These are phyloP conservation scores for Chrysogorgia sp. DNA, from an alignment of 92 coral and sea anemone species.

Conservation along the genomic window DNA sequence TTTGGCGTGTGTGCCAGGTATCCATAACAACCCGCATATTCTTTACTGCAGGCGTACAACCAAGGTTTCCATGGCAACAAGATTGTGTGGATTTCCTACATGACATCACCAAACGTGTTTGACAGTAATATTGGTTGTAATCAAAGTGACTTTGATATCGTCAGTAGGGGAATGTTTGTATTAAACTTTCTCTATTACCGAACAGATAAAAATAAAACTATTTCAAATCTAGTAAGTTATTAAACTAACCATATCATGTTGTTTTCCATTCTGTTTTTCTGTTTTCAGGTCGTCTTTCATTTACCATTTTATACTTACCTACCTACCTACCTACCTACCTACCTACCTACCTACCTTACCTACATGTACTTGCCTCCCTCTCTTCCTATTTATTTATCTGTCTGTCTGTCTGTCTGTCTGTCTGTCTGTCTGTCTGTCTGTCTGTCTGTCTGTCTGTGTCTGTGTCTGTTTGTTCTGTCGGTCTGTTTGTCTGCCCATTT, in stretches of 20 bases:
- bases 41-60: conserved; percentile 17
- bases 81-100: conserved; percentile 32
- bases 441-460: not conserved
- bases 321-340: no score
- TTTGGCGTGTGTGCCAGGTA: no score
- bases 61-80: conserved; percentile 22
- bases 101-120: not conserved
- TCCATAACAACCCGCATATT: no score
- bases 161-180: conserved; percentile 19
- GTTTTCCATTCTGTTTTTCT: not conserved
- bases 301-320: not conserved
- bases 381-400: no score
- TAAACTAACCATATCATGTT: not conserved
- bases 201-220: conserved; percentile 15
- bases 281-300: not conserved
- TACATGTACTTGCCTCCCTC: no score
- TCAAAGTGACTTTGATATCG: not conserved
- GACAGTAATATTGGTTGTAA: not conserved
- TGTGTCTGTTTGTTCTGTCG: not conserved
- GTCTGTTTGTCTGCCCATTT: not conserved
- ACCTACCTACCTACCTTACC: no score
- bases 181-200: conserved; percentile 6
- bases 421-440: no score
- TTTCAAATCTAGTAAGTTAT: conserved; percentile 20
- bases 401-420: no score